Percentiles rank a stretch among this genome's conserved stretches.
These are phyloP conservation scores for Sycophaga agraensis DNA, from an alignment of 1,140 invertebrate species.

Conservation along the genomic window DNA sequence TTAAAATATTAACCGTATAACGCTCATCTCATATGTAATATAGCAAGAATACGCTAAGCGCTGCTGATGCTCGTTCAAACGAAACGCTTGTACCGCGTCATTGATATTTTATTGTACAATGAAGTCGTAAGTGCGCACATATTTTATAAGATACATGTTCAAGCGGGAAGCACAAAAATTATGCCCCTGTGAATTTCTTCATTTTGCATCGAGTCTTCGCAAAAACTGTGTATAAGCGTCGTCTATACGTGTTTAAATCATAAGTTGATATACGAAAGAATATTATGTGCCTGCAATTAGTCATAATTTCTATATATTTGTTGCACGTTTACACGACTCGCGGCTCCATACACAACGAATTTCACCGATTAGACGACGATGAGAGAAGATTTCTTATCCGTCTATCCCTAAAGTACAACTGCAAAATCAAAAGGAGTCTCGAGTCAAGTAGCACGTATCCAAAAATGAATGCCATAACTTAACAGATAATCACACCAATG, in stretches of 20 bases:
- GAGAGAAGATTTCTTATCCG: too few relatives aligned
- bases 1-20: not conserved
- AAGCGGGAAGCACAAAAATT: too few relatives aligned
- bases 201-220: slow-evolving; percentile 31
- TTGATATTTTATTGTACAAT: slow-evolving; percentile 47
- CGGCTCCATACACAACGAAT: too few relatives aligned
- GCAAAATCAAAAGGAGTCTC: too few relatives aligned
- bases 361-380: too few relatives aligned
- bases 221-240: slow-evolving; percentile 4
- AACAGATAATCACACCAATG: slow-evolving; percentile 10
- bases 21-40: not conserved
- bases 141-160: slow-evolving; percentile 42
- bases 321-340: too few relatives aligned
- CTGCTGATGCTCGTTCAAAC: slow-evolving; percentile 6
- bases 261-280: not conserved
- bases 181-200: slow-evolving; percentile 29
- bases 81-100: slow-evolving; percentile 6
- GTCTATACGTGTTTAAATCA: not conserved
- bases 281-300: not conserved
- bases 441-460: slow-evolving; percentile 3
- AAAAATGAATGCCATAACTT: slow-evolving; percentile 15
- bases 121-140: slow-evolving; percentile 36
- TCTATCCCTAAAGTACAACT: too few relatives aligned
- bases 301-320: too few relatives aligned
- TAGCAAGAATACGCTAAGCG: not conserved